Conservation (phyloP, 2,888 invertebrate genomes). For the Meiosimyza decipiens region DNA sequence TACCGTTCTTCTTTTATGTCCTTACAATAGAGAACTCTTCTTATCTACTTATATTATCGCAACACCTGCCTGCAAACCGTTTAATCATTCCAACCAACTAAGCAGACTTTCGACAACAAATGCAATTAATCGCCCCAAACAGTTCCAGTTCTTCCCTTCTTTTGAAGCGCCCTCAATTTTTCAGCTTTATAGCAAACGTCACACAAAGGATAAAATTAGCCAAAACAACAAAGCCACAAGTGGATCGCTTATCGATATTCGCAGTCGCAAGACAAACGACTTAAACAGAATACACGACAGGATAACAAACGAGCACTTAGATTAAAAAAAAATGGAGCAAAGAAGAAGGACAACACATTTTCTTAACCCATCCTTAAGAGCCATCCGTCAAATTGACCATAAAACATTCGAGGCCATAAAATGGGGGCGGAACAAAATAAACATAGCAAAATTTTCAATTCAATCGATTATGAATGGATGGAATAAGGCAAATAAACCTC, state of each 20-base stretch:
- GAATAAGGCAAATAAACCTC: not conserved
- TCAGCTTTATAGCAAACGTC: conserved; percentile 14
- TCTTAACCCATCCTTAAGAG: conserved; percentile 38
- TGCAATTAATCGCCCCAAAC: conserved; percentile 12
- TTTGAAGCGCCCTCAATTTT: conserved; percentile 17
- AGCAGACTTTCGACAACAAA: not conserved
- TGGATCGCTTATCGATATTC: conserved; percentile 31
- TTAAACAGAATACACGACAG: no score
- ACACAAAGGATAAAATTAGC: conserved; percentile 28
- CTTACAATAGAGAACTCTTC: no score
- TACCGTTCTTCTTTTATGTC: no score
- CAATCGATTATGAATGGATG: conserved; percentile 37
- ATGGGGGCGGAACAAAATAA: conserved; percentile 27
- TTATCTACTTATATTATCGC: no score
- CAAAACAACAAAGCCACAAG: conserved; percentile 25
- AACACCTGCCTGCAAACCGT: no score
- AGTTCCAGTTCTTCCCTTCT: not conserved
- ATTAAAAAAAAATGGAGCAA: conserved; percentile 8
- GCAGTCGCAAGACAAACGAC: no score
- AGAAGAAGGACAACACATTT: not conserved
- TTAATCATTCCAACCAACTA: no score
- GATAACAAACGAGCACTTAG: no score
- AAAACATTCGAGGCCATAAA: conserved; percentile 55
- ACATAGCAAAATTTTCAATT: conserved; percentile 16
- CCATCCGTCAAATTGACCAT: conserved; percentile 57